Percentiles rank a stretch among this genome's conserved stretches.
Conservation (phyloP, 2,797 vertebrate genomes). For the Clarias laeviceps region DNA sequence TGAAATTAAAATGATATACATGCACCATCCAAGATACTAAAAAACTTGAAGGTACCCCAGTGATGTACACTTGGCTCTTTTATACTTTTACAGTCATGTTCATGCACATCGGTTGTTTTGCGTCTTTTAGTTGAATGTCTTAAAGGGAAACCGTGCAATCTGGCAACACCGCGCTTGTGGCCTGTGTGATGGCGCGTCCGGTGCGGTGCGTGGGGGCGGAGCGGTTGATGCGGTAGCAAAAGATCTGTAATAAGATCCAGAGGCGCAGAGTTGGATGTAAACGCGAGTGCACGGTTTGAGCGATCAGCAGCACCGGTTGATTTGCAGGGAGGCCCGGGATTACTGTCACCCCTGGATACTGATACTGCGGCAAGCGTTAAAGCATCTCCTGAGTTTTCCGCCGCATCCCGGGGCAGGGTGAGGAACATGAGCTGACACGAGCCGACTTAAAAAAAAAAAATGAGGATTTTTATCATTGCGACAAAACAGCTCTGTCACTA, state of each 20-base stretch:
- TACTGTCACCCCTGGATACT: neutral
- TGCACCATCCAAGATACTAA: neutral
- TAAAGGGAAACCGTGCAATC: neutral
- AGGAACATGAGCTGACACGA: neutral
- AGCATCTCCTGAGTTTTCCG: neutral
- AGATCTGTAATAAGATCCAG: constrained; percentile 10
- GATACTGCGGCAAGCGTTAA: constrained; percentile 1
- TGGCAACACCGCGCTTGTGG: neutral
- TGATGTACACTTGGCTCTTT: neutral
- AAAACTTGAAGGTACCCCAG: neutral
- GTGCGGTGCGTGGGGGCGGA: neutral
- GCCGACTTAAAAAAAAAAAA: neutral
- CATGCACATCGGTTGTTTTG: neutral
- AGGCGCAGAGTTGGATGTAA: neutral
- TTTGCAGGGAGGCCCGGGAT: neutral
- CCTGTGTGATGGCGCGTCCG: neutral
- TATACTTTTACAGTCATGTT: neutral
- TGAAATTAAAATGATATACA: too few relatives aligned
- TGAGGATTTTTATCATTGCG: constrained; percentile 5
- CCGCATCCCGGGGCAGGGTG: constrained; percentile 14
- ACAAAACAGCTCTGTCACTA: neutral
- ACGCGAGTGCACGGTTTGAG: neutral
- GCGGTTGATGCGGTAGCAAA: constrained; percentile 23
- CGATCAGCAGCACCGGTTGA: neutral
- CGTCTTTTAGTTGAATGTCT: neutral